phyloP scores from a whole-genome alignment of 2,797 vertebrate species.

The Platyrinchus mystaceus region DNA sequence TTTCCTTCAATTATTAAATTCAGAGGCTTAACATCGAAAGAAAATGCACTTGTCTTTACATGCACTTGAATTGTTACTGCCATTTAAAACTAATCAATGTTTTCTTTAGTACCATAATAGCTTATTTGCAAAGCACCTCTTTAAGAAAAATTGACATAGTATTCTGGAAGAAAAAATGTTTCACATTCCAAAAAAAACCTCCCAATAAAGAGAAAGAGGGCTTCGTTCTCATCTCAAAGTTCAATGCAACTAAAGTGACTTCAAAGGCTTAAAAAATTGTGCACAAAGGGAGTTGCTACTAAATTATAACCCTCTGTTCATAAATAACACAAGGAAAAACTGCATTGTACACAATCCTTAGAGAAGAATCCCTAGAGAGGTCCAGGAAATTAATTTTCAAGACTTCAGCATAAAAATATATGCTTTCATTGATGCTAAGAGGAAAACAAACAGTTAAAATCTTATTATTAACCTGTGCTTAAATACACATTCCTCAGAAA shows the following conservation, averaged over 20 bases:
- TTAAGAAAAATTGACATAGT: conserved; percentile 34
- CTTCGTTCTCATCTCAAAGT: background rate
- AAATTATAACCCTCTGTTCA: background rate
- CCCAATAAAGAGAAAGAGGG: background rate
- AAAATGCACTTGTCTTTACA: conserved; percentile 56
- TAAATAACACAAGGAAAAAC: background rate
- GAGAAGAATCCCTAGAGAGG: background rate
- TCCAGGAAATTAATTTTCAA: background rate
- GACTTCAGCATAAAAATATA: background rate
- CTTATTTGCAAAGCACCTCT: conserved; percentile 66
- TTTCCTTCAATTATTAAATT: conserved; percentile 57
- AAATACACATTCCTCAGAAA: background rate
- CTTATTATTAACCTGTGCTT: background rate
- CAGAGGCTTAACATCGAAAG: conserved; percentile 35
- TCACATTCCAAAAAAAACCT: background rate
- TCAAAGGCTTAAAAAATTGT: background rate
- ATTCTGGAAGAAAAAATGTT: conserved; percentile 20
- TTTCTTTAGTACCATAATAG: conserved; percentile 71
- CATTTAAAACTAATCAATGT: conserved; percentile 72
- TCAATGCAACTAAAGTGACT: background rate
- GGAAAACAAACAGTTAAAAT: conserved; percentile 1
- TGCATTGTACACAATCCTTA: background rate
- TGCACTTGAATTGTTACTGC: conserved; percentile 60
- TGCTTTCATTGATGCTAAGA: background rate
- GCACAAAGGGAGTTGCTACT: background rate